Evolutionary conservation across 2,797 vertebrate species (phyloP), one percentile per base, ranked within the genome.

Genomic region (Tamandua tetradactyla): DNA sequence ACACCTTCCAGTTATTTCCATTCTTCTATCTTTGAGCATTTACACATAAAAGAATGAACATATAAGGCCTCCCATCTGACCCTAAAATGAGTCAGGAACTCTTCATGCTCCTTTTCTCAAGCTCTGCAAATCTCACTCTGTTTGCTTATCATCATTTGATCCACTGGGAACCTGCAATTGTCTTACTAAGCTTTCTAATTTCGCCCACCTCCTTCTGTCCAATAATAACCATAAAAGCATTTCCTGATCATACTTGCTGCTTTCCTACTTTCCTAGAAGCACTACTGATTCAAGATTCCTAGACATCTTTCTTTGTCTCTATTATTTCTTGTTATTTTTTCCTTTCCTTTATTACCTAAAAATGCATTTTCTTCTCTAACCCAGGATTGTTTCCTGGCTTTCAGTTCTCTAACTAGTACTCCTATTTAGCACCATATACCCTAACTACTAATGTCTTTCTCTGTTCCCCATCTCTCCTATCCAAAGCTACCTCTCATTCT

Each of bases 111-210:
- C 84, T 89, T 91, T 85, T 75, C 42, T 83, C 42, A 86, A 71
- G n/a, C 35, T 87, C n/a, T 78, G 20, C 6, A 10, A 79, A 7
- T 74, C 69, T 27, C 93, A 87, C 35, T 83, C 52, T 85, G 32
- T 78, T 94, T 86, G 40, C 9, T 75, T 92, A 23, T 89, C 84
- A 62, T 93, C 6, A 69, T 75, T 92, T 89, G 37, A 62, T 59
- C 20, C 49, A 68, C 22, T 74, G 71, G 71, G 83, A 93, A 81
- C 64, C 47, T 90, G 23, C 44, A 86, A 0, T 14, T 75, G 32
- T 14, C 32, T 23, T 89, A 59, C 40, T 76, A 55, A 55, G 27
- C n/a, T 47, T 74, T 71, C 44, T 87, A 69, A 76, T 71, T 85
- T 49, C 57, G 68, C n/a, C 42, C 14, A 49, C 5, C 35, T 94